Conservation (phyloP, 2,888 invertebrate genomes). For the Acanthacorydalis orientalis region DNA sequence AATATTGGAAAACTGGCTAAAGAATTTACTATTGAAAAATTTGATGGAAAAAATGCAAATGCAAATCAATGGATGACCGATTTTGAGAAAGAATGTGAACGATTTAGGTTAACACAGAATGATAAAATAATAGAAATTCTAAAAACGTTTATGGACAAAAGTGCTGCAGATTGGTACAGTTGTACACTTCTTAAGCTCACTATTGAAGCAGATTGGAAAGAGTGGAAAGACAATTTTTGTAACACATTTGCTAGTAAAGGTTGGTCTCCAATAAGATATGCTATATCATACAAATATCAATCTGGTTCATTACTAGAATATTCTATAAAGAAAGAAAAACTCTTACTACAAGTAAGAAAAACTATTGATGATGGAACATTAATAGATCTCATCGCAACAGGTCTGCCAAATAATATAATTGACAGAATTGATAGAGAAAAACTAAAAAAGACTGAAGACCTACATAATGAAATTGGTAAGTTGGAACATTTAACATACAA, state of each 20-base stretch:
- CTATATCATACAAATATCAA: conserved; percentile 12
- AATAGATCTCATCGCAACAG: conserved; percentile 16
- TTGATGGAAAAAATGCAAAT: conserved; percentile 11
- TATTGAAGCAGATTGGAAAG: conserved; percentile 11
- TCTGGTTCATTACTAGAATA: conserved; percentile 13
- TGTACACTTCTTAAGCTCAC: conserved; percentile 11
- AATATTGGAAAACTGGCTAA: conserved; percentile 8
- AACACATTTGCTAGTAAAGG: conserved; percentile 15
- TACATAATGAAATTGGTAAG: conserved; percentile 11
- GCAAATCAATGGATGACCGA: conserved; percentile 11
- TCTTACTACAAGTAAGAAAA: conserved; percentile 12
- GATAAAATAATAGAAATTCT: conserved; percentile 10
- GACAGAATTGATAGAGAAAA: conserved; percentile 16
- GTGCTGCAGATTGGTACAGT: conserved; percentile 10
- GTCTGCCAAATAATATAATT: conserved; percentile 15
- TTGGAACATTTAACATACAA: conserved; percentile 14
- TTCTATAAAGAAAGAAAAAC: conserved; percentile 11
- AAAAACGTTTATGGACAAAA: conserved; percentile 9
- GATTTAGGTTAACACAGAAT: conserved; percentile 9
- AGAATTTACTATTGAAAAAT: conserved; percentile 11
- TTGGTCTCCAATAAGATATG: conserved; percentile 13
- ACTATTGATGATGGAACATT: conserved; percentile 12
- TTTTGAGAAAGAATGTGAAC: conserved; percentile 12
- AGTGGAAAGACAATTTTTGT: conserved; percentile 14
- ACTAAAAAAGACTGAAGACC: conserved; percentile 14